phyloP scores from a whole-genome alignment of 2,888 invertebrate genomes.

The Ophraella communa region DNA sequence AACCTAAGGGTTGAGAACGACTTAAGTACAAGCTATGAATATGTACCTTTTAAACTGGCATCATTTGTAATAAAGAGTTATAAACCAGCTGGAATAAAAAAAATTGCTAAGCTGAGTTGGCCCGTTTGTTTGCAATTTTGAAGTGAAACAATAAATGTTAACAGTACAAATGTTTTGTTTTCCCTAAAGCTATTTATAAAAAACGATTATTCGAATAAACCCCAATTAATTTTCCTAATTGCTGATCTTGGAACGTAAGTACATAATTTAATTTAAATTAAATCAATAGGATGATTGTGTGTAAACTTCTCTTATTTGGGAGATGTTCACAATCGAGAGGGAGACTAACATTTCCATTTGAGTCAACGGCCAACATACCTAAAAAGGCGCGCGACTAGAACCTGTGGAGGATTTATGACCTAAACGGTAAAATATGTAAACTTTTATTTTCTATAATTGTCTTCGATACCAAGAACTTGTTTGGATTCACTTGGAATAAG shows the following conservation, averaged over 20 bases:
- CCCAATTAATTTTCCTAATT: background rate
- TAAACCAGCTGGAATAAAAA: too few species aligned
- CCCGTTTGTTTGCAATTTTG: too few species aligned
- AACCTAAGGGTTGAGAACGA: too few species aligned
- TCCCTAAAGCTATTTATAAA: background rate
- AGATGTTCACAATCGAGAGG: background rate
- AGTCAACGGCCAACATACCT: background rate
- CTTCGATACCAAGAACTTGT: conserved; percentile 9
- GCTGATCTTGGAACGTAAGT: background rate
- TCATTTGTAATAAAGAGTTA: too few species aligned
- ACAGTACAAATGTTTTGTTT: too few species aligned
- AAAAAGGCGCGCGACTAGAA: conserved; percentile 9
- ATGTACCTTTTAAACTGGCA: too few species aligned
- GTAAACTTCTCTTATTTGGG: background rate
- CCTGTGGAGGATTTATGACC: conserved; percentile 1
- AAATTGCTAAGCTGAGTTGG: too few species aligned
- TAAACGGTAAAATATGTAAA: conserved; percentile 11
- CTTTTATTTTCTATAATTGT: conserved; percentile 24
- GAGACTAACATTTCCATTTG: conserved; percentile 3
- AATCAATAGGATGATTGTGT: background rate
- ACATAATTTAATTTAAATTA: background rate
- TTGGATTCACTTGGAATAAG: conserved; percentile 3
- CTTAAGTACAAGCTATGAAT: too few species aligned
- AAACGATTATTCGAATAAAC: background rate
- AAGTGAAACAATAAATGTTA: too few species aligned